A percentile compares a stretch with the other conserved stretches of the same genome.
These are phyloP conservation scores for Zygaena filipendulae DNA, from an alignment of 2,888 invertebrate genomes.

Conservation along the genomic window DNA sequence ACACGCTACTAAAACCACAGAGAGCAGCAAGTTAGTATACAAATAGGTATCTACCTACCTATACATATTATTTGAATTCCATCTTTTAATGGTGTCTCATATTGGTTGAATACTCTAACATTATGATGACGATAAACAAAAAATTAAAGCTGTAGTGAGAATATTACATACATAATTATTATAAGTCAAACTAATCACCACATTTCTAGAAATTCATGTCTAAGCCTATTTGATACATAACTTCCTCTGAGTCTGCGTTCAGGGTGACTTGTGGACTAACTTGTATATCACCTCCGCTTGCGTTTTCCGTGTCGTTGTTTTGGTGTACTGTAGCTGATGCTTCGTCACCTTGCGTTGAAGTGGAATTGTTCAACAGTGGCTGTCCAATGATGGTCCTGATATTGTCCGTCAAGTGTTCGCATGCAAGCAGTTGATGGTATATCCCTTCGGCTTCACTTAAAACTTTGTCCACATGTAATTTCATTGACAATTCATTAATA, in stretches of 20 bases:
- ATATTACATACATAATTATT: too few species aligned
- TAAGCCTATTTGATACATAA: conserved; percentile 68
- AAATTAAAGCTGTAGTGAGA: too few species aligned
- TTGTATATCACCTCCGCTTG: conserved; percentile 6
- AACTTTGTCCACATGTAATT: conserved; percentile 84
- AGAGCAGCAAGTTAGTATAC: too few species aligned
- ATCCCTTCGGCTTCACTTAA: conserved; percentile 92
- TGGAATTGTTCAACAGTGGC: conserved; percentile 37
- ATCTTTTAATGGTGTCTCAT: too few species aligned
- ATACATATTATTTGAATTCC: too few species aligned
- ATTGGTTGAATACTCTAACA: too few species aligned
- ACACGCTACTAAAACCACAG: too few species aligned
- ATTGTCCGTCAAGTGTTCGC: conserved; percentile 76
- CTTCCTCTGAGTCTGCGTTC: conserved; percentile 55
- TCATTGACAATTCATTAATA: conserved; percentile 92
- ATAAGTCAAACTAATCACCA: too few species aligned
- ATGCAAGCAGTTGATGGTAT: conserved; percentile 84
- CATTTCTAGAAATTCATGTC: conserved; percentile 66
- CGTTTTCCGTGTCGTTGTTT: not conserved
- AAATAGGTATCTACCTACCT: too few species aligned
- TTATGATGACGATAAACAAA: too few species aligned
- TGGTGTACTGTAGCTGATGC: conserved; percentile 13
- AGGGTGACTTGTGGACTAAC: conserved; percentile 25
- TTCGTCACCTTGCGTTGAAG: conserved; percentile 38
- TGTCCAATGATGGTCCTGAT: conserved; percentile 79